Evolutionary conservation across 2,888 invertebrate species (phyloP).

Genomic region (Tromatobia lineatoria): DNA sequence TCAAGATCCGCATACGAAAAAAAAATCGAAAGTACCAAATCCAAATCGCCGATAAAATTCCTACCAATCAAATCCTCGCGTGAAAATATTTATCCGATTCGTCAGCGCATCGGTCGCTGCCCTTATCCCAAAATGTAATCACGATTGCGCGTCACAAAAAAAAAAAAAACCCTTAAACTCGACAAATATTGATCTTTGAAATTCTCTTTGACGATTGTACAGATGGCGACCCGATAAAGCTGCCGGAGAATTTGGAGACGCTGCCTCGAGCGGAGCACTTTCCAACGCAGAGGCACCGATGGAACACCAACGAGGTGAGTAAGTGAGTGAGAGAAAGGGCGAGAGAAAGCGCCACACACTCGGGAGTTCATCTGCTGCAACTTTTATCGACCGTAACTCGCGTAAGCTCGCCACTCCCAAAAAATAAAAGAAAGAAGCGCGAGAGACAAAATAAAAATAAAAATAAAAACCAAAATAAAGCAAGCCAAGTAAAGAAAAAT

Average conservation of each 20-base stretch:
- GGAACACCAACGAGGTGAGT: conserved; percentile 99
- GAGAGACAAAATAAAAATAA: conserved; percentile 25
- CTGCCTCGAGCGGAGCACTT: conserved; percentile 97
- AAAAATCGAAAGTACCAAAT: no score
- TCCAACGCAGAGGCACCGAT: conserved; percentile 97
- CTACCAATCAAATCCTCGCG: not conserved
- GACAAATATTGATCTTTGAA: conserved; percentile 38
- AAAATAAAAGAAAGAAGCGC: conserved; percentile 58
- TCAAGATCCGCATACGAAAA: not conserved
- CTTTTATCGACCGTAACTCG: conserved; percentile 68
- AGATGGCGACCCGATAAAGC: conserved; percentile 97
- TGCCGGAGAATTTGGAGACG: conserved; percentile 98
- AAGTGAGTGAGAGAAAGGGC: not conserved
- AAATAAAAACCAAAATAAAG: conserved; percentile 23
- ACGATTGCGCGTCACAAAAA: not conserved
- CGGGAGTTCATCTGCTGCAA: conserved; percentile 39
- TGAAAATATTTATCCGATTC: not conserved
- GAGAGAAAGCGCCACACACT: not conserved
- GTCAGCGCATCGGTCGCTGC: not conserved
- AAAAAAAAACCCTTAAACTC: not conserved
- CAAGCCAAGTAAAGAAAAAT: conserved; percentile 8
- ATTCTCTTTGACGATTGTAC: conserved; percentile 61
- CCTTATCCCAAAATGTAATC: not conserved
- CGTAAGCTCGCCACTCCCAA: conserved; percentile 68
- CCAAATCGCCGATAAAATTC: not conserved